Base-by-base conservation (phyloP, 2,888 invertebrate species). In the Altica lythri region DNA sequence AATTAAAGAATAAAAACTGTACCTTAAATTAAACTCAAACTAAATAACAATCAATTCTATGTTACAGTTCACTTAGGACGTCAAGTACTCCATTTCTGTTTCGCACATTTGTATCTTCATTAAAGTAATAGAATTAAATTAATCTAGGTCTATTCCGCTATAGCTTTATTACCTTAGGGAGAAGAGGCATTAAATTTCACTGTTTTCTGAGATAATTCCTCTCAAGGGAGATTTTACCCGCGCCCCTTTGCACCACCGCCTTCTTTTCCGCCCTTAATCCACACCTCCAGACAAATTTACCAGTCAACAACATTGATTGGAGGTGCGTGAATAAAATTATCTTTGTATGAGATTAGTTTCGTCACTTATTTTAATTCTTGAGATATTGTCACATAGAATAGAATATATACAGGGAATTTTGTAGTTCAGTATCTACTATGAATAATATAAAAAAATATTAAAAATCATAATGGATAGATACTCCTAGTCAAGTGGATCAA, bases 61-160 rank as follows among this genome's bases (percentile, higher is more conserved):
- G n/a, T n/a, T n/a, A n/a, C n/a, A n/a, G n/a, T n/a, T n/a, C n/a
- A n/a, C n/a, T n/a, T n/a, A n/a, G n/a, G n/a, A n/a, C 30, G 4
- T 27, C 8, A 37, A 4, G 35, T 27, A 18, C n/a, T 18, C 29
- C 38, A 19, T 46, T 17, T 40, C 40, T 46, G 42, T 55, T 46
- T 32, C 12, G 46, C 43, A 47, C 50, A 51, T 78, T 78, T 78
- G 78, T 78, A 77, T 77, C 77, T 77, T 79, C 79, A 79, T 80
- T 79, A 79, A 75, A 72, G 75, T 79, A 79, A 80, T 79, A 78
- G 79, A 79, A 79, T 79, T 79, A 79, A 77, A 79, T 78, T 77
- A 79, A 78, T 79, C 76, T n/a, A n/a, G n/a, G n/a, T n/a, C n/a
- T 72, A 71, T 72, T 71, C 68, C 70, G 67, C 69, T 69, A 70